These are phyloP conservation scores for Dryas iulia DNA, from an alignment of 1,140 invertebrate species.

Conservation along the genomic window DNA sequence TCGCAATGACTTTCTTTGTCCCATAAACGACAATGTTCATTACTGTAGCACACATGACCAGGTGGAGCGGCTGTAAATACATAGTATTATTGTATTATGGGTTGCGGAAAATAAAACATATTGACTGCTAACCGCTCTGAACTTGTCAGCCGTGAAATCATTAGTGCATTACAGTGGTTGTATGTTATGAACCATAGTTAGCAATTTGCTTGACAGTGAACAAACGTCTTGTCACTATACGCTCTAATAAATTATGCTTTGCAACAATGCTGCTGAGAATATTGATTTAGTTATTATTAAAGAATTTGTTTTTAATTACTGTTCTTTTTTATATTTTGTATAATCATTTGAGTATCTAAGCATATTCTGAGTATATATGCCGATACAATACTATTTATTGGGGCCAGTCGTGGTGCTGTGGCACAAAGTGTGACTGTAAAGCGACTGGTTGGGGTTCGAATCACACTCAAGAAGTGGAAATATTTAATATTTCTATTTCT, in stretches of 20 bases:
- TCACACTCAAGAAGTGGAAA: too few relatives aligned
- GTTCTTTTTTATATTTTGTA: too few relatives aligned
- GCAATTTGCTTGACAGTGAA: constrained; percentile 50
- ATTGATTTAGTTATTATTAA: too few relatives aligned
- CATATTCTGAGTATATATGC: too few relatives aligned
- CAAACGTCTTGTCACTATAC: constrained; percentile 45
- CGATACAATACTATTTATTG: too few relatives aligned
- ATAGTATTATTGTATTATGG: not conserved
- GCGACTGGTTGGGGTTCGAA: too few relatives aligned
- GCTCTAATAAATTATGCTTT: constrained; percentile 46
- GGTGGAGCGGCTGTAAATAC: constrained; percentile 87
- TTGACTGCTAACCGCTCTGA: constrained; percentile 22
- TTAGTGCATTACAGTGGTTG: constrained; percentile 27
- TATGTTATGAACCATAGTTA: constrained; percentile 30
- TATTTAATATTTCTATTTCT: too few relatives aligned
- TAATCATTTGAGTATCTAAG: too few relatives aligned
- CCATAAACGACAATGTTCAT: constrained; percentile 91
- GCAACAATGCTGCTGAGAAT: too few relatives aligned
- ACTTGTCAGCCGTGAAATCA: constrained; percentile 35
- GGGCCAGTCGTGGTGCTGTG: too few relatives aligned
- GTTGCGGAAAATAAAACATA: constrained; percentile 8
- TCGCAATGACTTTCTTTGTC: constrained; percentile 91
- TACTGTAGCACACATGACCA: constrained; percentile 93
- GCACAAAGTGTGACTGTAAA: too few relatives aligned
- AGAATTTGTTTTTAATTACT: too few relatives aligned